Conservation (phyloP, 2,797 vertebrate species). For the Eulemur coronatus region DNA sequence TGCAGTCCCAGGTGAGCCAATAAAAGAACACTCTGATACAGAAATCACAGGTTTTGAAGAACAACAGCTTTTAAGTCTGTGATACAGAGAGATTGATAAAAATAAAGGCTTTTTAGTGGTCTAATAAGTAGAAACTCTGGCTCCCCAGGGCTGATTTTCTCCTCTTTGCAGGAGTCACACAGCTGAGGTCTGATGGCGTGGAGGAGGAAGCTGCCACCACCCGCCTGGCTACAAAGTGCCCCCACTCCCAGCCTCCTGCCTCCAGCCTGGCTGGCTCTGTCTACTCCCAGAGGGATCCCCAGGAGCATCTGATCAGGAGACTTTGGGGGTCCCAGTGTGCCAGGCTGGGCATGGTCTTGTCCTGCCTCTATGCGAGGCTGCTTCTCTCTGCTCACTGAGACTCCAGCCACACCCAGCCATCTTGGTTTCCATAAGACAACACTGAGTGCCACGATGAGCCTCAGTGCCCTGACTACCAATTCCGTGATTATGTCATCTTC, state of each 20-base stretch:
- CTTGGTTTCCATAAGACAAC: background rate
- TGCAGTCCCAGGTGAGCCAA: background rate
- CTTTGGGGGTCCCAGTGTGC: background rate
- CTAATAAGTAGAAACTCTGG: background rate
- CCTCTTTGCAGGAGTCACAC: background rate
- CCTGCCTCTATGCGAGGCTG: fast-evolving
- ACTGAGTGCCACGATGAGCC: background rate
- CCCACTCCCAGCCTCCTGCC: no score
- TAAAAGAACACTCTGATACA: background rate
- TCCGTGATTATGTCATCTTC: background rate
- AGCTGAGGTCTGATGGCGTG: background rate
- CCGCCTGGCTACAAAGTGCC: no score
- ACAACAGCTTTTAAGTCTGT: no score
- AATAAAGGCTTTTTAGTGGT: background rate
- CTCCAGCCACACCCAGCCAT: background rate
- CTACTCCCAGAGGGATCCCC: background rate
- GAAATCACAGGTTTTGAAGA: background rate
- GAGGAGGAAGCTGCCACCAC: fast-evolving
- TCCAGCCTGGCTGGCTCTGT: background rate
- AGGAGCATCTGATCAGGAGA: background rate
- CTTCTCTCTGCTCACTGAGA: background rate
- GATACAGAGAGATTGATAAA: background rate
- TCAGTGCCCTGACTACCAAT: background rate
- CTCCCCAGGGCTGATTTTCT: background rate
- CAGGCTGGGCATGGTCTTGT: background rate